Evolutionary conservation across 2,888 invertebrate genomes (phyloP), one percentile per base, ranked within the genome.

Genomic region (Torymus auratus): DNA sequence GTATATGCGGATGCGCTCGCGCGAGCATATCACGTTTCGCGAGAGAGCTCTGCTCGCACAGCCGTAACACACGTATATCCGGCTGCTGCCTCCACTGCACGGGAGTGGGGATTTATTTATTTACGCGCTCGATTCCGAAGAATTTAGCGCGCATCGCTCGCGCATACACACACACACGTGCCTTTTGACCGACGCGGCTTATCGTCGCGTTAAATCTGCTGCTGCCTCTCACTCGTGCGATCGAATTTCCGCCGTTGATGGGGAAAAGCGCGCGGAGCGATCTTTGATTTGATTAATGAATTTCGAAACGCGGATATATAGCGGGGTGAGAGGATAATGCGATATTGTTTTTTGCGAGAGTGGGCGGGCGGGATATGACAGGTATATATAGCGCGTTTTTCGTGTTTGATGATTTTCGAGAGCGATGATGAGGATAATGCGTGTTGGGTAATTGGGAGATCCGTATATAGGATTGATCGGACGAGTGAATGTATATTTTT

Each of bases 221-320:
- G 14, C 41, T 41, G 1, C 7, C 5, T 41, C 41, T 5, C 7
- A 28, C 3, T 5, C 28, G 41, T 7, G n/a, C 70, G 50, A 70
- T 77, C 55, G 70, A 77, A 50, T 77, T 77, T 50, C 77, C 64
- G 56, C 3, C 12, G 56, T n/a, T 58, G 73, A 62, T 68, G 41
- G 68, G 64, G 64, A 70, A 64, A 58, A 1, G 20, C 69, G 53
- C 52, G 7, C 15, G 11, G 5, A 15, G 7, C 17, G 68, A 64
- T 74, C 69, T 62, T 68, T 56, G 50, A 41, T 55, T 69, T 56
- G 58, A 74, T 79, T 74, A 69, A 64, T 58, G 50, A 71, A 62
- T 64, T 74, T 79, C 17, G 56, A 64, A 71, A 71, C 4, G 55
- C n/a, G 1, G 60, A 23, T n/a, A n/a, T n/a, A n/a, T n/a, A 11